Base-by-base conservation (phyloP, 2,888 invertebrate genomes). In the Epirrhoe alternata region DNA sequence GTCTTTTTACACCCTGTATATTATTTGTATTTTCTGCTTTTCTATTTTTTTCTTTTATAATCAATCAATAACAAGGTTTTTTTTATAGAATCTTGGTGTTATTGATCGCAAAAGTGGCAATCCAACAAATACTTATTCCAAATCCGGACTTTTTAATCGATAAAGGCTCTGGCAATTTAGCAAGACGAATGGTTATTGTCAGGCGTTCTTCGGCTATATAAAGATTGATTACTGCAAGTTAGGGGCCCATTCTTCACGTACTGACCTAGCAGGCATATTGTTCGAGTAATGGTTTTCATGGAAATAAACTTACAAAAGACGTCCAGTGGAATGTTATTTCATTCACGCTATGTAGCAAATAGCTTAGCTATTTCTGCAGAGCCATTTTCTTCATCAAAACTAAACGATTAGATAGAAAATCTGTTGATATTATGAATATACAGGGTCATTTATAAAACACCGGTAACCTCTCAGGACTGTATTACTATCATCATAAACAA, bases 141-240 rank as follows among this genome's bases (percentile, higher is more conserved):
- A 14, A 51, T 30, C 30, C 51, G 38, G 51, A 51, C 50, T 30
- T 58, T 74, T 64, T 79, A 82, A 82, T 82, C 75, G 79, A 77
- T 79, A 82, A 79, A 81, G 81, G 78, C 79, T 57, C 58, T 58
- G 78, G 83, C 83, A 83, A 86, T 86, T 88, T 86, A 83, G 77
- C 73, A 85, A 88, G 88, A 88, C 83, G 81, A 85, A 89, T 88
- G 84, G 85, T 82, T 77, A 77, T 81, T 82, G 86, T 84, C 85
- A 84, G 85, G 74, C 81, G 79, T 78, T 85, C 81, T 82, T 83
- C 80, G 80, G 80, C 82, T 86, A 86, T 88, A 89, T 88, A 84
- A 87, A 88, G 89, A 89, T 88, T 84, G 86, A 89, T 89, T 76
- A 74, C 73, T 65, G 64, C 66, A 65, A 72, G 72, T 69, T 69